A percentile compares a stretch with the other conserved stretches of the same genome.
Evolutionary conservation across 2,113 vertebrate species (phyloP).

Genomic region (Lonchura striata): DNA sequence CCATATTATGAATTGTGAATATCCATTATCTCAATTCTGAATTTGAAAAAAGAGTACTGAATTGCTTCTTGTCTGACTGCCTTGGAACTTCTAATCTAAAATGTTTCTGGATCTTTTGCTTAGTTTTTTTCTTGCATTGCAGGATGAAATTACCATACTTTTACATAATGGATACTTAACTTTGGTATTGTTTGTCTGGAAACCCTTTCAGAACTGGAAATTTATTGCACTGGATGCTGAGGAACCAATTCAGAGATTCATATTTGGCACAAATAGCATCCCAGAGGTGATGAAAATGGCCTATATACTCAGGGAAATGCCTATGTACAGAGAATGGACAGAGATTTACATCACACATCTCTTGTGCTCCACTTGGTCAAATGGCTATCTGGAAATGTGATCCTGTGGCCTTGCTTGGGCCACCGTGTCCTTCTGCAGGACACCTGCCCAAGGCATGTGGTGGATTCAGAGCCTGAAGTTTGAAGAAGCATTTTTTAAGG

Average conservation of each 20-base stretch:
- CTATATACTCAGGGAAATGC: neutral
- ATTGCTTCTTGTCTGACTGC: neutral
- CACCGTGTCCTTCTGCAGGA: neutral
- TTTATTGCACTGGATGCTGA: neutral
- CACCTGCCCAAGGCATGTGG: neutral
- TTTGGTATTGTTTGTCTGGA: neutral
- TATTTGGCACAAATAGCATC: neutral
- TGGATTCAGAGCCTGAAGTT: neutral
- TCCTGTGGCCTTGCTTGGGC: accelerated
- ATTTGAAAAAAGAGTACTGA: neutral
- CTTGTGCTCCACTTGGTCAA: neutral
- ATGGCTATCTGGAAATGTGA: neutral
- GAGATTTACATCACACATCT: neutral
- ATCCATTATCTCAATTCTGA: neutral
- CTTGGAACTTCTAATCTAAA: neutral
- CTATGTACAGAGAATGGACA: neutral
- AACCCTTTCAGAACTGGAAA: neutral
- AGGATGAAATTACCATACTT: neutral
- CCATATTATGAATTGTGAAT: neutral
- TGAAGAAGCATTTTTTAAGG: neutral
- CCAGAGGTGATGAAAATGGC: neutral
- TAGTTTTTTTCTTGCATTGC: neutral
- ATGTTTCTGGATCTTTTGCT: neutral
- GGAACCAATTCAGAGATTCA: neutral
- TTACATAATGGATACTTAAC: neutral